These are phyloP conservation scores for Leptopilina syphax DNA, from an alignment of 2,888 invertebrate genomes.

Conservation along the genomic window DNA sequence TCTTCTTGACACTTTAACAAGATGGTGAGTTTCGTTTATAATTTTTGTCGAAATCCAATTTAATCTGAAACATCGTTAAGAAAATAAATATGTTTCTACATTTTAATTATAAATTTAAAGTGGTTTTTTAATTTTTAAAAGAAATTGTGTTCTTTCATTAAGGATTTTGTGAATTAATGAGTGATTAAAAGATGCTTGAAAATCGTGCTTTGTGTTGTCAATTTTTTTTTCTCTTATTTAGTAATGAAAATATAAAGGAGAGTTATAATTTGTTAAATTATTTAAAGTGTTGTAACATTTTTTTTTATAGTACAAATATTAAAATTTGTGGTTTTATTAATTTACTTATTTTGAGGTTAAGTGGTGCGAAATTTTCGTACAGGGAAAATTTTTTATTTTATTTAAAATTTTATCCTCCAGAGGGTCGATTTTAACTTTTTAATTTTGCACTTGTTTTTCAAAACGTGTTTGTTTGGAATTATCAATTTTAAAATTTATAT, in stretches of 20 bases:
- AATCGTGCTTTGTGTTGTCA: constrained; percentile 6
- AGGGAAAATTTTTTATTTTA: too few relatives aligned
- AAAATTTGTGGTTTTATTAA: background rate
- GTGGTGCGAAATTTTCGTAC: background rate
- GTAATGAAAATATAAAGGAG: background rate
- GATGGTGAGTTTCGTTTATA: constrained; percentile 7
- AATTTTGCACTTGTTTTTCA: too few relatives aligned
- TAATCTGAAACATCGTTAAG: background rate
- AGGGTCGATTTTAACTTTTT: too few relatives aligned
- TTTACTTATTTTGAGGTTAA: constrained; percentile 4
- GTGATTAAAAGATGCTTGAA: background rate
- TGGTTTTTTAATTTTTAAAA: background rate
- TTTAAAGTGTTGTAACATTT: background rate
- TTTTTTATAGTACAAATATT: too few relatives aligned
- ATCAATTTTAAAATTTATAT: too few relatives aligned
- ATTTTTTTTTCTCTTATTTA: background rate
- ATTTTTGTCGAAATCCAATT: constrained; percentile 1
- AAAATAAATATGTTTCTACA: background rate
- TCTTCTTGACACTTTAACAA: background rate
- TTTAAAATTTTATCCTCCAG: too few relatives aligned
- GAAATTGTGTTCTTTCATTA: background rate
- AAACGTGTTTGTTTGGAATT: too few relatives aligned
- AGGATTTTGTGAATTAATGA: background rate
- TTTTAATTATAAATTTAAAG: background rate
- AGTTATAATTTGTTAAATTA: background rate